A percentile compares a stretch with the other conserved stretches of the same genome.
Conservation (phyloP, 2,888 invertebrate genomes). For the Physocephala rufipes region DNA sequence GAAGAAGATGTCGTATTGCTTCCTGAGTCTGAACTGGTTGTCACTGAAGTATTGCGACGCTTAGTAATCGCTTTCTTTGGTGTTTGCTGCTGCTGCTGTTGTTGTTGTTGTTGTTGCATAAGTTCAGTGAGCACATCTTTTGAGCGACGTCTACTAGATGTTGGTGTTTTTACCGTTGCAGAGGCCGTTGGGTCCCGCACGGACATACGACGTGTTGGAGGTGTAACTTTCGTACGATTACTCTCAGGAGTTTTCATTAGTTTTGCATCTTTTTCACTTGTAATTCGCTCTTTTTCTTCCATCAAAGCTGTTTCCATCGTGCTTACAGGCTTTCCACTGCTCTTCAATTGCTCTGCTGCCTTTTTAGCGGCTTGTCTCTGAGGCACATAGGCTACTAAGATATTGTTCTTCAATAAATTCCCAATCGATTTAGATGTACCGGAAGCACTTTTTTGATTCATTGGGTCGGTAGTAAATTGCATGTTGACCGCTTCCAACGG, state of each 20-base stretch:
- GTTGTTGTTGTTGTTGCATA: slow-evolving; percentile 30
- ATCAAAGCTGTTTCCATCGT: slow-evolving; percentile 35
- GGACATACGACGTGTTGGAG: slow-evolving; percentile 50
- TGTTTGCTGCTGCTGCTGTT: slow-evolving; percentile 35
- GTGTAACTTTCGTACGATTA: slow-evolving; percentile 41
- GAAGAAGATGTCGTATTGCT: slow-evolving; percentile 53
- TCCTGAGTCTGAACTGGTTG: slow-evolving; percentile 58
- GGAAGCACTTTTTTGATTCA: slow-evolving; percentile 43
- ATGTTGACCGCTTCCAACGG: slow-evolving; percentile 25
- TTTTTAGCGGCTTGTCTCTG: slow-evolving; percentile 92
- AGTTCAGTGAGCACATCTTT: slow-evolving; percentile 48
- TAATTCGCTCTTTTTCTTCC: slow-evolving; percentile 44
- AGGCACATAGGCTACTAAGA: slow-evolving; percentile 83
- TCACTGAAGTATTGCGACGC: slow-evolving; percentile 50
- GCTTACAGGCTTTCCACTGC: slow-evolving; percentile 70
- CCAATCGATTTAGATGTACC: slow-evolving; percentile 47
- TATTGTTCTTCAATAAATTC: slow-evolving; percentile 62
- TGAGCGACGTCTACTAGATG: slow-evolving; percentile 50
- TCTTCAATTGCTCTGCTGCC: slow-evolving; percentile 89
- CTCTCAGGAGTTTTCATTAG: slow-evolving; percentile 60
- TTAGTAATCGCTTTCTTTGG: slow-evolving; percentile 48
- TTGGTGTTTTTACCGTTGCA: slow-evolving; percentile 37
- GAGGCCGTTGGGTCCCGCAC: slow-evolving; percentile 44
- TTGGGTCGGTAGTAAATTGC: slow-evolving; percentile 40
- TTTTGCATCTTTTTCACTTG: slow-evolving; percentile 50